Percentiles rank a stretch among this genome's conserved stretches.
These are phyloP conservation scores for Lasioglossum figueresi DNA, from an alignment of 2,888 invertebrate species.

Conservation along the genomic window DNA sequence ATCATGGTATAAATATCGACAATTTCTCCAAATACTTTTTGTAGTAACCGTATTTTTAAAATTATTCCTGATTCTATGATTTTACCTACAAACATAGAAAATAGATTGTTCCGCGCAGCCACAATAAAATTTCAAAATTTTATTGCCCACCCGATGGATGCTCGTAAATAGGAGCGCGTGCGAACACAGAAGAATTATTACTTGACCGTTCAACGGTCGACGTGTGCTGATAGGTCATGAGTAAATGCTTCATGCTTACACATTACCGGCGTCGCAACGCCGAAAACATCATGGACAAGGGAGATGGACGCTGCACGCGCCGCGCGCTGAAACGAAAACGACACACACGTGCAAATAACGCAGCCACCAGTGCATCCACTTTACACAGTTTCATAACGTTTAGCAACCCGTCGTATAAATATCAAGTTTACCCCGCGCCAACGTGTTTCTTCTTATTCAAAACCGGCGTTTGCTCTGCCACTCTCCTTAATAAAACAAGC, in stretches of 20 bases:
- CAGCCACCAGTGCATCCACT: conserved; percentile 23
- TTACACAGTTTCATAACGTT: conserved; percentile 56
- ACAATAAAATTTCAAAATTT: not conserved
- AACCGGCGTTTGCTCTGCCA: conserved; percentile 22
- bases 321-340: conserved; percentile 32
- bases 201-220: not conserved
- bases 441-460: conserved; percentile 59
- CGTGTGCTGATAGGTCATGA: conserved; percentile 19
- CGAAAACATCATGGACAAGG: conserved; percentile 40
- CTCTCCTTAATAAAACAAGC: conserved; percentile 64
- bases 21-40: too few species aligned
- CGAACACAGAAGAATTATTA: conserved; percentile 20
- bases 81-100: not conserved
- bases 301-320: conserved; percentile 16
- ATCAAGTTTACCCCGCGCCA: conserved; percentile 65
- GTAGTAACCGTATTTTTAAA: not conserved
- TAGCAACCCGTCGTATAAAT: conserved; percentile 61
- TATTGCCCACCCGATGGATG: not conserved
- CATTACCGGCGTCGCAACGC: conserved; percentile 18
- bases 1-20: too few species aligned
- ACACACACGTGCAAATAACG: conserved; percentile 33
- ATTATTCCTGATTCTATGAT: not conserved
- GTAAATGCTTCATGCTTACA: conserved; percentile 9
- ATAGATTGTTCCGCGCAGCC: not conserved
- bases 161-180: not conserved